These are phyloP conservation scores for Athetis lepigone DNA, from an alignment of 2,888 invertebrate genomes.

Conservation along the genomic window DNA sequence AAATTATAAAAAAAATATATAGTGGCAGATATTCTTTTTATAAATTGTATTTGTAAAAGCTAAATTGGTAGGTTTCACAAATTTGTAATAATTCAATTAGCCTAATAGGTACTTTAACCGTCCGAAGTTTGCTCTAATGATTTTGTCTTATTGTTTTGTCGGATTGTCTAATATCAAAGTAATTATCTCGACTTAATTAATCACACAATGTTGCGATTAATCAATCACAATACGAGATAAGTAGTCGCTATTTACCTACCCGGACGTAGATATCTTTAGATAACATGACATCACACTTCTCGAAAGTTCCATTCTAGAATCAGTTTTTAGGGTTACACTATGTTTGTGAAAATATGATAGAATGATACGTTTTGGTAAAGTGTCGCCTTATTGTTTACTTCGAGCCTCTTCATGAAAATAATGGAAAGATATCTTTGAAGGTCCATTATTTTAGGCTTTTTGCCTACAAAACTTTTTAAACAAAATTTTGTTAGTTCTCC, in stretches of 20 bases:
- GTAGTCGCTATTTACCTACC: conserved; percentile 10
- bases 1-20: no score
- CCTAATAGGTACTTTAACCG: conserved; percentile 1
- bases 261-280: conserved; percentile 16
- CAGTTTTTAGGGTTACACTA: not conserved
- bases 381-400: not conserved
- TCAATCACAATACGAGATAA: conserved; percentile 37
- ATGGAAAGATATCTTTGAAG: not conserved
- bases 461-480: no score
- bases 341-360: not conserved
- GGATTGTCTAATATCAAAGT: conserved; percentile 7
- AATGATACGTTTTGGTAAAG: not conserved
- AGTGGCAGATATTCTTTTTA: no score
- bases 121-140: conserved; percentile 1
- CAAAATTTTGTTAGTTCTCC: not conserved
- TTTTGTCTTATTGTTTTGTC: conserved; percentile 6
- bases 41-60: no score
- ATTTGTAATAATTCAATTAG: no score
- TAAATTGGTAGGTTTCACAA: no score
- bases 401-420: not conserved
- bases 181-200: conserved; percentile 39
- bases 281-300: conserved; percentile 16
- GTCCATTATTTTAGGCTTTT: not conserved
- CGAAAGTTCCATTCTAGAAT: conserved; percentile 11
- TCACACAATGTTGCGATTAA: conserved; percentile 21